phyloP scores from a whole-genome alignment of 1,140 invertebrate genomes.

The Trachymyrmex cornetzi region DNA sequence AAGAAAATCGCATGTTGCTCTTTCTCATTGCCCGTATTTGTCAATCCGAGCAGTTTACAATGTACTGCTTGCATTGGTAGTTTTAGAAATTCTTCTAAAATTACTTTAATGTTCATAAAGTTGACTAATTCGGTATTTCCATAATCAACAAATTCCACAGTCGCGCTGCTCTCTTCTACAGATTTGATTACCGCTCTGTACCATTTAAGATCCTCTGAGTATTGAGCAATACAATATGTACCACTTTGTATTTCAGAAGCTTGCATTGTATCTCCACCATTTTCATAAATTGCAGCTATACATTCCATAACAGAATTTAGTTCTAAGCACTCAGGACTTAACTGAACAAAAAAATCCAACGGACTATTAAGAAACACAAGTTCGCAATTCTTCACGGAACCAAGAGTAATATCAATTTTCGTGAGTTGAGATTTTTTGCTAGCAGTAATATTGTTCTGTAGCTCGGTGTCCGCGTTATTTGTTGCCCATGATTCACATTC shows the following conservation, averaged over 20 bases:
- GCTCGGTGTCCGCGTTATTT: background rate
- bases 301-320: slow-evolving; percentile 83
- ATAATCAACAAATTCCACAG: slow-evolving; percentile 88
- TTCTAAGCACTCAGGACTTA: slow-evolving; percentile 80
- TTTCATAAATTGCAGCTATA: slow-evolving; percentile 79
- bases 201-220: slow-evolving; percentile 86
- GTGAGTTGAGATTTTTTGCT: slow-evolving; percentile 65
- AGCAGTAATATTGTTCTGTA: background rate
- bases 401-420: slow-evolving; percentile 77
- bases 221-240: slow-evolving; percentile 86
- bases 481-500: background rate
- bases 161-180: slow-evolving; percentile 75
- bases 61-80: slow-evolving; percentile 82
- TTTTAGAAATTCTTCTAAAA: slow-evolving; percentile 77
- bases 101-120: slow-evolving; percentile 80
- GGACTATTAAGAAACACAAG: slow-evolving; percentile 81
- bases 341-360: slow-evolving; percentile 86
- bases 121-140: slow-evolving; percentile 84
- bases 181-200: slow-evolving; percentile 87
- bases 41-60: slow-evolving; percentile 81
- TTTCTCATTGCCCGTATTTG: background rate
- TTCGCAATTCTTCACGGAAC: slow-evolving; percentile 77
- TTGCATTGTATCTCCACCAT: slow-evolving; percentile 70
- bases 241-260: slow-evolving; percentile 67
- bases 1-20: slow-evolving; percentile 7